phyloP scores from a whole-genome alignment of 1,140 invertebrate species.

The Pogonomyrmex barbatus region DNA sequence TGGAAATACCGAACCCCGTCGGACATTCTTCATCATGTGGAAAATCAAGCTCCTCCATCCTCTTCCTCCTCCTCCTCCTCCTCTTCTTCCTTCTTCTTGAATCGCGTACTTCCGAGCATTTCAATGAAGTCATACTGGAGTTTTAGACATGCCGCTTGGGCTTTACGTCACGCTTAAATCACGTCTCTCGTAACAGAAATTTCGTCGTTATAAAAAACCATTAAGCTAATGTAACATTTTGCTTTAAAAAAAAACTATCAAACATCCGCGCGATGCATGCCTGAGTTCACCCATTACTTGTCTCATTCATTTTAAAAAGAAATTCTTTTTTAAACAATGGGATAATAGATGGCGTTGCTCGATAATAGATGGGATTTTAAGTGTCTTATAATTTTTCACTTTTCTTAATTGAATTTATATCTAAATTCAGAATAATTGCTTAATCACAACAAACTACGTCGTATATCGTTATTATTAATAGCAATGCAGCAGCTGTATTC shows the following conservation, averaged over 20 bases:
- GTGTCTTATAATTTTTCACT: too few species aligned
- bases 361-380: too few species aligned
- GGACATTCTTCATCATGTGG: slow-evolving; percentile 69
- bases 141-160: slow-evolving; percentile 23
- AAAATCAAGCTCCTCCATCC: slow-evolving; percentile 65
- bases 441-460: too few species aligned
- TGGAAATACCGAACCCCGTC: slow-evolving; percentile 61
- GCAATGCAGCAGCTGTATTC: too few species aligned
- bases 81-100: neutral
- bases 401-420: too few species aligned
- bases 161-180: slow-evolving; percentile 28
- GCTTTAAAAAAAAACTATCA: neutral
- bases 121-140: slow-evolving; percentile 45
- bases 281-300: neutral
- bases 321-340: neutral
- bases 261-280: neutral
- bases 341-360: too few species aligned
- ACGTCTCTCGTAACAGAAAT: neutral
- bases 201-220: neutral
- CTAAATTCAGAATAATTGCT: too few species aligned
- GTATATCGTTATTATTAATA: too few species aligned
- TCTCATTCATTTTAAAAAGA: neutral
- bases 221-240: neutral
- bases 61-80: neutral
- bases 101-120: slow-evolving; percentile 45